Percentiles rank a stretch among this genome's conserved stretches.
Conservation (phyloP, 2,888 invertebrate species). For the Eudasyphora cyanicolor region DNA sequence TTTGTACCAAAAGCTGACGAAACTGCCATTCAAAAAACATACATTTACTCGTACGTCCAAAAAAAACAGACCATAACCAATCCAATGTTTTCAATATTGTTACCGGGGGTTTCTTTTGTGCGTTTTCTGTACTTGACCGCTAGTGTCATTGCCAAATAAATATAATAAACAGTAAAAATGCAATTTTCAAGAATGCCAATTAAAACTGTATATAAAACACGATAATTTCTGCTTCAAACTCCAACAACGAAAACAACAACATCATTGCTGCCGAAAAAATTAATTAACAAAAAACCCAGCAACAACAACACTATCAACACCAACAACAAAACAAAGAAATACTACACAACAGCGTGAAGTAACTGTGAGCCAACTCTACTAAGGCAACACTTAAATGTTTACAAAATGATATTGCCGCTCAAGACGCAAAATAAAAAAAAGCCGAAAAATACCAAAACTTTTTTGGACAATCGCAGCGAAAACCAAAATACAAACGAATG, state of each 20-base stretch:
- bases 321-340: conserved; percentile 52
- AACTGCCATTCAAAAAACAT: too few relatives aligned
- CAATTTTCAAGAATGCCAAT: conserved; percentile 75
- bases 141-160: conserved; percentile 75
- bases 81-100: conserved; percentile 9
- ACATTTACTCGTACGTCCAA: too few relatives aligned
- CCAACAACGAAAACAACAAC: conserved; percentile 16
- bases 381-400: conserved; percentile 16
- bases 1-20: too few relatives aligned
- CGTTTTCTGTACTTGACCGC: conserved; percentile 73
- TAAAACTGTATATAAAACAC: conserved; percentile 78
- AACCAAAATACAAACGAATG: conserved; percentile 5
- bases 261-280: not conserved
- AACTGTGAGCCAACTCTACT: conserved; percentile 5
- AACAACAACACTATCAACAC: conserved; percentile 1
- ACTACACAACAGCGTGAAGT: conserved; percentile 11
- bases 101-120: not conserved
- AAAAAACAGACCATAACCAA: not conserved
- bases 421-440: not conserved
- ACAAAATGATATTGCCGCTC: conserved; percentile 8
- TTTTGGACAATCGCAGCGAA: conserved; percentile 20
- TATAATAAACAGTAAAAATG: conserved; percentile 72
- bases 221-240: conserved; percentile 73
- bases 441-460: conserved; percentile 1
- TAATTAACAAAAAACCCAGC: not conserved